A percentile compares a stretch with the other conserved stretches of the same genome.
Conservation (phyloP, 2,888 invertebrate species). For the Bugula neritina region DNA sequence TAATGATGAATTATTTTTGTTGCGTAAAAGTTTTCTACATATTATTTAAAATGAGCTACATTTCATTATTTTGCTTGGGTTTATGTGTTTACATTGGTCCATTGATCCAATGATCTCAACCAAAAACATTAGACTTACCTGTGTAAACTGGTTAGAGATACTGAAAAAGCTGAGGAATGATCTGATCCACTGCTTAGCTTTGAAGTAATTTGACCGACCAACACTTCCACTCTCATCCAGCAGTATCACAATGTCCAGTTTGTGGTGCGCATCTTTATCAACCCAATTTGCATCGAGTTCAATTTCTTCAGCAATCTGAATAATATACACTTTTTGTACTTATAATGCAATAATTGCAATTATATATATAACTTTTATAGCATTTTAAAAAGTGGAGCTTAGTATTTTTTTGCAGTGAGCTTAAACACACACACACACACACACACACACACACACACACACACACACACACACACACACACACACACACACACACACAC, state of each 20-base stretch:
- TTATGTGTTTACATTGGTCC: too few species aligned
- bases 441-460: not conserved
- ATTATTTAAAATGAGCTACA: too few species aligned
- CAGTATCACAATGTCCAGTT: not conserved
- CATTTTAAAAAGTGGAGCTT: not conserved
- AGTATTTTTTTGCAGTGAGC: not conserved
- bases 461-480: not conserved
- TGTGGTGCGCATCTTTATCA: not conserved
- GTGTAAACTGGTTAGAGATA: not conserved
- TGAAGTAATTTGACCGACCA: not conserved
- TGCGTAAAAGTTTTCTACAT: too few species aligned
- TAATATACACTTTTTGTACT: not conserved
- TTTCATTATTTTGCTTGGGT: too few species aligned
- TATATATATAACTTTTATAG: too few species aligned
- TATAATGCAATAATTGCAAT: too few species aligned
- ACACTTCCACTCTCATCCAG: constrained; percentile 15
- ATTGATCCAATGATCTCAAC: too few species aligned
- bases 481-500: not conserved
- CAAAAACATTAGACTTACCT: not conserved
- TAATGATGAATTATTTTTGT: too few species aligned
- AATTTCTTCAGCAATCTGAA: not conserved
- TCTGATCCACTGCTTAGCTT: constrained; percentile 11
- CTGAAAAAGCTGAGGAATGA: not conserved
- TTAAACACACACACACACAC: not conserved
- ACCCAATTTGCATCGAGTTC: not conserved